Evolutionary conservation across 2,888 invertebrate species (phyloP), one percentile per base, ranked within the genome.

Genomic region (Hydroisotoma schaefferi): DNA sequence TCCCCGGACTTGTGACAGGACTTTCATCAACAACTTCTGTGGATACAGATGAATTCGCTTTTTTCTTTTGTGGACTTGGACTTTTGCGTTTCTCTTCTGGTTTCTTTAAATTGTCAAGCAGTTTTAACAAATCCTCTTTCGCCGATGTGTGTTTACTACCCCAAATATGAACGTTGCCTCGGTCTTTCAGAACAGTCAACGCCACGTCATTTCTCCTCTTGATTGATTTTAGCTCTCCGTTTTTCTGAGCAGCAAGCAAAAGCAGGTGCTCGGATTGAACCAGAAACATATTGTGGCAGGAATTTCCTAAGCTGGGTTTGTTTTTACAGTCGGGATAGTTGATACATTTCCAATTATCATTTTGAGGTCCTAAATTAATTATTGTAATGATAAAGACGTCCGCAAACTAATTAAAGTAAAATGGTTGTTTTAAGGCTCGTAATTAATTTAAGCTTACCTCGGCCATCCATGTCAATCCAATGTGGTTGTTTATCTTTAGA

Each of bases 91-190:
- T n/a, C n/a, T n/a, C n/a, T n/a, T n/a, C n/a, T n/a, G n/a, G 15
- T 22, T 20, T 6, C 23, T 46, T 26, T 10, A 10, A 15, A 18
- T 20, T 40, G 4, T 15, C 40, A 4, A 40, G 40, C n/a, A 40
- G 20, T 40, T 15, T 5, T 20, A 47, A 38, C 38, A 61, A 28
- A 12, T 61, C 65, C 12, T 51, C 56, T 18, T 59, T 56, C 1
- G 65, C 57, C 5, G 33, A 25, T 3, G 27, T 22, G 15, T 26
- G 53, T 18, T 54, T 56, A 3, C 18, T 22, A 2, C 65, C 65
- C 12, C 25, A 38, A 12, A 61, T 59, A 46, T 65, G 65, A 37
- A 65, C 37, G 25, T 49, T 56, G 38, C 22, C 44, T 10, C 28
- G 28, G 18, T 48, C 49, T 23, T 44, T 15, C 18, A 65, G 55